These are phyloP conservation scores for Petrolisthes manimaculis DNA, from an alignment of 2,888 invertebrate species.

Conservation along the genomic window DNA sequence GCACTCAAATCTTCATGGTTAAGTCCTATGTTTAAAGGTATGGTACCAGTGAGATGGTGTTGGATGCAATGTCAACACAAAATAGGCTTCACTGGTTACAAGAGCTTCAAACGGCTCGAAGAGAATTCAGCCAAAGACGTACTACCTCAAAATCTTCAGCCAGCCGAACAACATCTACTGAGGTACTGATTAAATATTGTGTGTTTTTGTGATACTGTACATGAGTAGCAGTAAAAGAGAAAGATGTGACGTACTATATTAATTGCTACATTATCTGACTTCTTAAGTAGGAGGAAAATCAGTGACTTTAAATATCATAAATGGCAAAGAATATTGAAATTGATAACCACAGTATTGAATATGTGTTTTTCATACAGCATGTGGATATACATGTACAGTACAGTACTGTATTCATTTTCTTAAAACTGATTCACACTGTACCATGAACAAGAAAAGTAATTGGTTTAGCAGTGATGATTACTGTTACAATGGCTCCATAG, in stretches of 20 bases:
- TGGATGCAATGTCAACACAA: slow-evolving; percentile 70
- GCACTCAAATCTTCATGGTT: too few relatives aligned
- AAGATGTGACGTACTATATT: not conserved
- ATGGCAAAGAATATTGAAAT: too few relatives aligned
- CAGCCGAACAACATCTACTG: slow-evolving; percentile 41
- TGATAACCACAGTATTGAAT: too few relatives aligned
- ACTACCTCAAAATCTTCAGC: slow-evolving; percentile 56
- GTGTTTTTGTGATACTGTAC: not conserved
- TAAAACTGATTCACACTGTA: not conserved
- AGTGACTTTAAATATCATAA: too few relatives aligned
- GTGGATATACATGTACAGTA: too few relatives aligned
- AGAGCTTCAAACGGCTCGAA: slow-evolving; percentile 70
- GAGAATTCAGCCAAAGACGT: slow-evolving; percentile 68
- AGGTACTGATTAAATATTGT: slow-evolving; percentile 18
- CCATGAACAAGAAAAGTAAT: not conserved
- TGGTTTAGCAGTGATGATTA: too few relatives aligned
- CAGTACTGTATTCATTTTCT: not conserved
- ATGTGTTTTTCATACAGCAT: too few relatives aligned
- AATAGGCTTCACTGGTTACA: slow-evolving; percentile 71
- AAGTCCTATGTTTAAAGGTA: slow-evolving; percentile 67
- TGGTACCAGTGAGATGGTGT: slow-evolving; percentile 68
- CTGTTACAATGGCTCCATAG: too few relatives aligned
- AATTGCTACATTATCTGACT: not conserved
- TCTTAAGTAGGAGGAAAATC: too few relatives aligned
- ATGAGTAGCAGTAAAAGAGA: not conserved